phyloP scores from a whole-genome alignment of 2,113 vertebrate genomes.

The Nycticorax nycticorax region DNA sequence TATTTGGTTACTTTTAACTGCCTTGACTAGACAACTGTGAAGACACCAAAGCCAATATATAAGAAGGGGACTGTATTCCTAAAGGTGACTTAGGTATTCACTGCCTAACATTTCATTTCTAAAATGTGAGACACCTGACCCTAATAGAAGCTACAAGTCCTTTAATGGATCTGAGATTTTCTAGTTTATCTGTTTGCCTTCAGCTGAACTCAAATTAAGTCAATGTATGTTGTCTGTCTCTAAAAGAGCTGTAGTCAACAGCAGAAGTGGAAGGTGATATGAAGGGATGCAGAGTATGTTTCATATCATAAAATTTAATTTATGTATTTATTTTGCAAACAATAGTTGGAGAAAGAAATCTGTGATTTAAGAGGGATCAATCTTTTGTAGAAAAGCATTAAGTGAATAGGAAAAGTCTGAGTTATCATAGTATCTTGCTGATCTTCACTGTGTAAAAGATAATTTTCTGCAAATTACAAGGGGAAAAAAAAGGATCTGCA shows the following conservation, averaged over 20 bases:
- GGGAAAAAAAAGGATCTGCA: not conserved
- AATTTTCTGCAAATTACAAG: not conserved
- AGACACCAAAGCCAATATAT: not conserved
- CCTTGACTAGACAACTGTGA: not conserved
- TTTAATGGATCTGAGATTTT: not conserved
- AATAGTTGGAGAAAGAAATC: not conserved
- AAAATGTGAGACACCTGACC: not conserved
- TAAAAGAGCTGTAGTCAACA: not conserved
- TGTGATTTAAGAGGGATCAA: not conserved
- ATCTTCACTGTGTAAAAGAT: not conserved
- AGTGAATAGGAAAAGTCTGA: not conserved
- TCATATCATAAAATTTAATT: not conserved
- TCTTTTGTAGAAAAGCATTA: not conserved
- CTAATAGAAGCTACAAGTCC: not conserved
- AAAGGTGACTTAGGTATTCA: not conserved
- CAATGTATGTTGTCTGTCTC: not conserved
- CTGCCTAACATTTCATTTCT: not conserved
- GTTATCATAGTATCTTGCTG: not conserved
- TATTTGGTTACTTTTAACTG: not conserved
- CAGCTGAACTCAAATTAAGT: not conserved
- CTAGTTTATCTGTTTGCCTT: not conserved
- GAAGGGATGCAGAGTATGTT: not conserved
- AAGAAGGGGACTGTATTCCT: not conserved
- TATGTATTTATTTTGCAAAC: not conserved
- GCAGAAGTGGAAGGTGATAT: not conserved